Base-by-base conservation (phyloP, 2,113 vertebrate species). In the Seriola quinqueradiata region DNA sequence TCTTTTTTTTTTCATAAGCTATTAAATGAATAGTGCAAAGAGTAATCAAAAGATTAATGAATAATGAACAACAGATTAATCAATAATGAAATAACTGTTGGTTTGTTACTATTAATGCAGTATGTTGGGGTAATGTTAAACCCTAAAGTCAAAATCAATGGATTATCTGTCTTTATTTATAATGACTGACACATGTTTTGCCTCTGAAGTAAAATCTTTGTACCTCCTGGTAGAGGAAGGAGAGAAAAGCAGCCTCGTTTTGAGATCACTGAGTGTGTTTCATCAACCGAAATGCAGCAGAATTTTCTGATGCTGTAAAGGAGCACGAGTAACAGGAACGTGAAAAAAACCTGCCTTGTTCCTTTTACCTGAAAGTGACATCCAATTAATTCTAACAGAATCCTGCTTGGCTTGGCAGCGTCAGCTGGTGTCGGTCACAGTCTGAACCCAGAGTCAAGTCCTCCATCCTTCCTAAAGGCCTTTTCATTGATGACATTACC, bases 401-500 rank as follows among this genome's bases (percentile, higher is more conserved):
- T 64, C 81, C 78, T 77, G 87, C 85, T 76, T 59, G 89, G 81
- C 83, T 87, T 89, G 89, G 85, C 91, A 77, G 90, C 58, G 52
- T 92, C 87, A 86, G 90, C 89, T 79, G 87, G 81, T 81, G 89
- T 84, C 75, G 79, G 85, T 81, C 79, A 87, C 83, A 65, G 34
- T 66, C 67, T 92, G 85, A 91, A 90, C 92, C 89, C 64, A 0
- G 84, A 90, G 91, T 92, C 89, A 88, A 85, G 91, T 91, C 89
- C 90, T 92, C 87, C 86, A 77, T 92, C 88, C 75, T 77, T 85
- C 83, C 82, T 80, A 81, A 83, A 90, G 91, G 87, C 87, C 82
- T 86, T 91, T 92, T 91, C 88, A 92, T 93, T 91, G 89, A 92
- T 81, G 90, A 84, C 85, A 89, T 90, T 88, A 87, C 80, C 64